phyloP scores from a whole-genome alignment of 2,888 invertebrate species.

The Nymphalis c-album region DNA sequence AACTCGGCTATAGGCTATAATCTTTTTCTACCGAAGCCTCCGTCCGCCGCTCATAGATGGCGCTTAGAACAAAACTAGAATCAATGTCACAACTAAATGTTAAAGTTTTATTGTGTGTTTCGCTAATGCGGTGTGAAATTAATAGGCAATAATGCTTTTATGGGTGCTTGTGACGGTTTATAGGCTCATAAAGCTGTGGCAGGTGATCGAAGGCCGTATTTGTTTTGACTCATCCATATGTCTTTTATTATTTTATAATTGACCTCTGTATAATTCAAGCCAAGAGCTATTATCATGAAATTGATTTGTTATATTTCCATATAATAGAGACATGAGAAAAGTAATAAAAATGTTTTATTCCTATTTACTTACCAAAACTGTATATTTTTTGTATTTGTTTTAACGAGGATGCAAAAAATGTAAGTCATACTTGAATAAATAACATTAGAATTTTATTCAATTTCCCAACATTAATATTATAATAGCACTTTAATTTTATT shows the following conservation, averaged over 20 bases:
- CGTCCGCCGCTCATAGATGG: constrained; percentile 64
- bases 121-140: constrained; percentile 82
- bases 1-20: constrained; percentile 75
- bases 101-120: constrained; percentile 80
- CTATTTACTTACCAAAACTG: no score
- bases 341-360: no score
- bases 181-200: constrained; percentile 69
- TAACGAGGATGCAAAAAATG: no score
- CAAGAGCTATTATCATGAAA: neutral
- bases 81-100: constrained; percentile 73
- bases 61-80: constrained; percentile 72
- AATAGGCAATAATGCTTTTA: constrained; percentile 81
- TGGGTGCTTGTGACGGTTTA: constrained; percentile 76
- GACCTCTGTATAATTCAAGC: neutral
- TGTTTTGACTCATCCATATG: constrained; percentile 72
- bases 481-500: no score
- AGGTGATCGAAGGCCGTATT: constrained; percentile 67
- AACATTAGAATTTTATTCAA: no score
- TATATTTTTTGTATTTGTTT: no score
- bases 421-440: no score
- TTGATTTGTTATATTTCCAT: neutral
- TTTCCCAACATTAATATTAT: no score
- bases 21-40: constrained; percentile 72
- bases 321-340: no score
- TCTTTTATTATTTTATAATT: constrained; percentile 51